Evolutionary conservation across 2,888 invertebrate genomes (phyloP).

Genomic region (Pyrrhia umbra): DNA sequence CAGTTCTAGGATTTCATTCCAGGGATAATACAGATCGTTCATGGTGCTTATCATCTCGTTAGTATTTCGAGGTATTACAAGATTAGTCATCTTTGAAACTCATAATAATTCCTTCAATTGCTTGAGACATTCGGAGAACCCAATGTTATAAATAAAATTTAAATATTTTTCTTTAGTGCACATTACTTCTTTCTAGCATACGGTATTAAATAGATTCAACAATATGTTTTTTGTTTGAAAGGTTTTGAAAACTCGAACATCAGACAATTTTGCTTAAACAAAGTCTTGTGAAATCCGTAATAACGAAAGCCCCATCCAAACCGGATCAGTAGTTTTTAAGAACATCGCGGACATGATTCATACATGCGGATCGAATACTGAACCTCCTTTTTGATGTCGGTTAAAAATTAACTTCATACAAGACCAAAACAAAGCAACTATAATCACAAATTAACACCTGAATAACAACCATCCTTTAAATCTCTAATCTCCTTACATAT

Average conservation of each 20-base stretch:
- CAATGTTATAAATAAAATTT: neutral
- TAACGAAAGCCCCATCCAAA: too few relatives aligned
- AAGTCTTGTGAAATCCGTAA: too few relatives aligned
- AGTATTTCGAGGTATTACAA: conserved; percentile 30
- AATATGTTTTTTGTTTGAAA: neutral
- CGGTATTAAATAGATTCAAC: too few relatives aligned
- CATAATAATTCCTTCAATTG: conserved; percentile 34
- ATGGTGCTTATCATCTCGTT: conserved; percentile 43
- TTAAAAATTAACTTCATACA: too few relatives aligned
- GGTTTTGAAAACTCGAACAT: too few relatives aligned
- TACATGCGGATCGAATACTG: too few relatives aligned
- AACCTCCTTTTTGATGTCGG: too few relatives aligned
- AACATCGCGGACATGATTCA: too few relatives aligned
- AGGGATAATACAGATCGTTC: neutral
- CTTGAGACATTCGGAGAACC: conserved; percentile 38
- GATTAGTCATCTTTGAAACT: conserved; percentile 33
- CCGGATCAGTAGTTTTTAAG: too few relatives aligned
- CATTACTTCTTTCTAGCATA: neutral
- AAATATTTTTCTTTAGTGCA: neutral
- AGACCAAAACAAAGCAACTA: neutral
- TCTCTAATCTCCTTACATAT: conserved; percentile 33
- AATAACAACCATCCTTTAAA: conserved; percentile 31
- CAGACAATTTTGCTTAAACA: too few relatives aligned
- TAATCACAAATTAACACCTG: neutral
- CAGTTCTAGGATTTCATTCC: conserved; percentile 5